Conservation (phyloP, 53 echinoderm and acorn worm species). For the Hippasteria phrygiana region DNA sequence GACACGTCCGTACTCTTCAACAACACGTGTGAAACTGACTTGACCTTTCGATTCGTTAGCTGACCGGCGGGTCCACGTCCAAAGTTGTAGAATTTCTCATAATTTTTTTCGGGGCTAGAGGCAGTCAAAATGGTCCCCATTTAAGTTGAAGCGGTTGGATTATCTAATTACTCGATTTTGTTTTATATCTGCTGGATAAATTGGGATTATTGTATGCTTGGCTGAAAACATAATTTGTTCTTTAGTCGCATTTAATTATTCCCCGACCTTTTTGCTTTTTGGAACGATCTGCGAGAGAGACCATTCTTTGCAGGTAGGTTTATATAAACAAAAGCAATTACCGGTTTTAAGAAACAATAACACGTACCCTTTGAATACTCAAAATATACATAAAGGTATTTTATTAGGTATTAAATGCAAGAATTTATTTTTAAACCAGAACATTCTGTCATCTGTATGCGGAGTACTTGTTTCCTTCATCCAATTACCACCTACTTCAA, state of each 20-base stretch:
- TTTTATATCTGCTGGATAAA: too few species aligned
- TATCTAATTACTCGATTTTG: background rate
- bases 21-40: slow-evolving; percentile 55
- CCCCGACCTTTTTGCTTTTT: background rate
- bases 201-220: background rate
- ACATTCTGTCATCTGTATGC: too few species aligned
- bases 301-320: slow-evolving; percentile 1
- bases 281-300: background rate
- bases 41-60: slow-evolving; percentile 27
- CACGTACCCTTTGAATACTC: too few species aligned
- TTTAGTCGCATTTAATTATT: background rate
- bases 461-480: background rate
- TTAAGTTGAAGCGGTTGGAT: background rate
- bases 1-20: background rate
- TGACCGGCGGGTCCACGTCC: slow-evolving; percentile 28
- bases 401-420: too few species aligned
- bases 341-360: too few species aligned
- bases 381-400: too few species aligned
- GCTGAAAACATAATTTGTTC: background rate
- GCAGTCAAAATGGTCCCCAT: background rate
- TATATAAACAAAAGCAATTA: too few species aligned
- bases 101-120: background rate
- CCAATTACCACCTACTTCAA: background rate
- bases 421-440: too few species aligned
- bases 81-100: slow-evolving; percentile 9